A percentile compares a stretch with the other conserved stretches of the same genome.
Conservation (phyloP, 2,113 vertebrate genomes). For the Urocolius indicus region DNA sequence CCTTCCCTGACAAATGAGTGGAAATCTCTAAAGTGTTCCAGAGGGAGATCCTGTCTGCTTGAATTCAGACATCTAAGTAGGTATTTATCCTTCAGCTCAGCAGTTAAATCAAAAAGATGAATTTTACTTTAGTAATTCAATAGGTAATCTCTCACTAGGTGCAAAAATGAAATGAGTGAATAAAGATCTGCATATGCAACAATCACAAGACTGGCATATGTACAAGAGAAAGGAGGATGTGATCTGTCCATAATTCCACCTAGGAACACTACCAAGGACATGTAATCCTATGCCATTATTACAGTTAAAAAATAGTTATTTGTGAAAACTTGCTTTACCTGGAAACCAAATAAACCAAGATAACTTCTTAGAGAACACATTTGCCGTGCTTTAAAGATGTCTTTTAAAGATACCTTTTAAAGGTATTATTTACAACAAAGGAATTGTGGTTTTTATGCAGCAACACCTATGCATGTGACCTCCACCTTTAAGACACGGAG, state of each 20-base stretch:
- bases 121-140: constrained; percentile 6
- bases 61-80: background rate
- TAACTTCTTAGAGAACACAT: background rate
- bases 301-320: background rate
- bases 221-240: background rate
- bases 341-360: background rate
- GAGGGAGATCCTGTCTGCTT: background rate
- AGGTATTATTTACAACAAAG: background rate
- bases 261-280: background rate
- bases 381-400: background rate
- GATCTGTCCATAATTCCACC: background rate
- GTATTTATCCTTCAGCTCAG: background rate
- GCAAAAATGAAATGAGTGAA: background rate
- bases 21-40: background rate
- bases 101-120: background rate
- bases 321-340: background rate
- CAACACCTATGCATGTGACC: background rate
- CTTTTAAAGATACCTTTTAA: background rate
- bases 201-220: background rate
- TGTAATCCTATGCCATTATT: background rate
- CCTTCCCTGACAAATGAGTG: background rate
- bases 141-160: background rate
- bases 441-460: background rate
- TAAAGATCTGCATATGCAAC: background rate
- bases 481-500: background rate